Conservation (phyloP, 2,888 invertebrate species). For the Drosophila paranaensis region DNA sequence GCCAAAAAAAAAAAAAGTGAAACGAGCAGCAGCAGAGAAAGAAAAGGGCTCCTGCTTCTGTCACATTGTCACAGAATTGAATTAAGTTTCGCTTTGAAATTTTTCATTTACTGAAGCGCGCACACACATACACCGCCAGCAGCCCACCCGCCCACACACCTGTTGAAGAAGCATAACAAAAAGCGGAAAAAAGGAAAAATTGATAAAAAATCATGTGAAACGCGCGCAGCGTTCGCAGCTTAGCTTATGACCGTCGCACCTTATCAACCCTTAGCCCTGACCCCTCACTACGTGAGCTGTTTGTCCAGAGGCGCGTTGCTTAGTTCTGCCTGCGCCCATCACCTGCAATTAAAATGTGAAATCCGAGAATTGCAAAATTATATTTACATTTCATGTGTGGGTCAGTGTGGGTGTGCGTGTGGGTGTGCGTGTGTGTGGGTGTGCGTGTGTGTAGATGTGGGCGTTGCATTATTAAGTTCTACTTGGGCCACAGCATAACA, state of each 20-base stretch:
- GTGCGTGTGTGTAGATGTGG: background rate
- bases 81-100: conserved; percentile 65
- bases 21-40: background rate
- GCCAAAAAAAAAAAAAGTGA: background rate
- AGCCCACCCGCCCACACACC: background rate
- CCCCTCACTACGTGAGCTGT: background rate
- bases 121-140: background rate
- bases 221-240: background rate
- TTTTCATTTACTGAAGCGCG: conserved; percentile 1
- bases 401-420: background rate
- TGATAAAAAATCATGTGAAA: background rate
- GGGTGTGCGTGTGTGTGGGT: background rate
- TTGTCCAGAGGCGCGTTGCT: background rate
- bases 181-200: background rate
- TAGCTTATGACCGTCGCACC: background rate
- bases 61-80: conserved; percentile 62
- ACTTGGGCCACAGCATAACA: conserved; percentile 4
- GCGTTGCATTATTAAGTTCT: background rate
- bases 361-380: conserved; percentile 5
- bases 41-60: conserved; percentile 50
- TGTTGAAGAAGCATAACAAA: conserved; percentile 5
- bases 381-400: conserved; percentile 13
- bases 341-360: conserved; percentile 18
- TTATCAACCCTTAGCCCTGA: background rate
- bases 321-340: background rate